Base-by-base conservation (phyloP, 2,888 invertebrate genomes). In the Chloromyia formosa region DNA sequence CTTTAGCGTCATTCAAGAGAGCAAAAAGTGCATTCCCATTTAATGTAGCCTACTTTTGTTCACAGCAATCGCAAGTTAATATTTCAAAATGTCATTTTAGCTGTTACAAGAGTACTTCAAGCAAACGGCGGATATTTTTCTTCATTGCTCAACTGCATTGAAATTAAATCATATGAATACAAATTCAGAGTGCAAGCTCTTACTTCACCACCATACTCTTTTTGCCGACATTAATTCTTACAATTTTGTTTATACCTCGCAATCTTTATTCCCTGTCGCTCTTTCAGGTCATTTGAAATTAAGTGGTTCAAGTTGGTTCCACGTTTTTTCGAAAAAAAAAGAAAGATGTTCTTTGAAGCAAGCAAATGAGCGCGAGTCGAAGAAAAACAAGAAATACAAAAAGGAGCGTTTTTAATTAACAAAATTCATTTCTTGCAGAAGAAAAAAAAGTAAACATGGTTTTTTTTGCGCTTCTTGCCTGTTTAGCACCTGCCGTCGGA, bases 271-370 rank as follows among this genome's bases (percentile, higher is more conserved):
- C 12, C 2, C 12, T 49, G 14, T n/a, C 12, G 12, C 16, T 49
- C 49, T 49, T 49, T 49, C 49, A 49, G 49, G 16, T 49, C 49
- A 49, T 49, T 49, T 49, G 49, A 49, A 49, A 5, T 49, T n/a
- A 49, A 49, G 49, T 49, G 16, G 49, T 49, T 49, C 49, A 49
- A 35, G 14, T 49, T 49, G 49, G 14, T 49, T 49, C 14, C 49
- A 49, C 14, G 16, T 7, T 35, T 35, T 35, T 35, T 4, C 27
- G 27, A 35, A 35, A 35, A 35, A 35, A 35, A 35, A 35, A 35
- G 27, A 2, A 35, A 35, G 27, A 35, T 35, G 27, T 35, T n/a
- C n/a, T n/a, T n/a, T n/a, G n/a, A n/a, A n/a, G 27, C 27, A 35
- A 35, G 3, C 27, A 35, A 35, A 35, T 35, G 3, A 35, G 7